Conservation (phyloP, 2,113 vertebrate species). For the Psephotus haematonotus region DNA sequence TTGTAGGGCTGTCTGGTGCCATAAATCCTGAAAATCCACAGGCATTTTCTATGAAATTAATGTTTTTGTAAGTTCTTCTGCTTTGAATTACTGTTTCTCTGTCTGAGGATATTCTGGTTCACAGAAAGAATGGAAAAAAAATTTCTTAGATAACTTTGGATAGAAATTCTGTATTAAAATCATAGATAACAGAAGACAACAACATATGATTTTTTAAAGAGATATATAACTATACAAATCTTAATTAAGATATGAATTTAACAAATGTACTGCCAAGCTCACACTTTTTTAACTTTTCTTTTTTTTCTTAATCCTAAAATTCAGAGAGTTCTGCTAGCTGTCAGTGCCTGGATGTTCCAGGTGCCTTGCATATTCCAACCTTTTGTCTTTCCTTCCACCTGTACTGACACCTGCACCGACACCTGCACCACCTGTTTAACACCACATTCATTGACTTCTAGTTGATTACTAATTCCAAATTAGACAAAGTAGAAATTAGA, state of each 20-base stretch:
- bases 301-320: not conserved
- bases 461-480: not conserved
- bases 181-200: not conserved
- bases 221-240: not conserved
- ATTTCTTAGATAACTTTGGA: not conserved
- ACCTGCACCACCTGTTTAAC: not conserved
- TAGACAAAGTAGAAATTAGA: not conserved
- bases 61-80: not conserved
- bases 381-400: not conserved
- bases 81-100: not conserved
- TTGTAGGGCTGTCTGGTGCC: not conserved
- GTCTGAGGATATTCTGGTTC: not conserved
- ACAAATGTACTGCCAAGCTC: not conserved
- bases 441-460: not conserved
- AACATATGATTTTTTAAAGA: not conserved
- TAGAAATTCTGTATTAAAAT: not conserved
- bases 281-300: not conserved
- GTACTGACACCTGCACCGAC: not conserved
- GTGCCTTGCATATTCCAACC: not conserved
- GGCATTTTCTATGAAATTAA: not conserved
- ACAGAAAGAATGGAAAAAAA: not conserved
- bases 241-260: not conserved
- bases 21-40: not conserved
- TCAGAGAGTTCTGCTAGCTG: not conserved
- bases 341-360: not conserved